Evolutionary conservation across 2,888 invertebrate genomes (phyloP), one percentile per base, ranked within the genome.

Genomic region (Sesia apiformis): DNA sequence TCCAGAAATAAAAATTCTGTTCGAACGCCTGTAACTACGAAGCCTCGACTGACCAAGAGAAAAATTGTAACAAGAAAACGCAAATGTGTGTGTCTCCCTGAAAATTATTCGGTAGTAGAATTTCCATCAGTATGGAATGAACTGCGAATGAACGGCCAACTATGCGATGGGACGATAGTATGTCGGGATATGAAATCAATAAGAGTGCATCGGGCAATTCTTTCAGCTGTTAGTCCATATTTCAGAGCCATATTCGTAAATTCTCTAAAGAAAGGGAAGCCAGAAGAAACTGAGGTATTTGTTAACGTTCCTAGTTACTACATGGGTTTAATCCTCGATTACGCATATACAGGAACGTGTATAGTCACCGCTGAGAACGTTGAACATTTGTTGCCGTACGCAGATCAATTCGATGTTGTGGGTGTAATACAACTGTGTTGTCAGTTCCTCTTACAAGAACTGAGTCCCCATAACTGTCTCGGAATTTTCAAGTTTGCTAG

Each of bases 161-260:
- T 93, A 52, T 95, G 94, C 78, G 95, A 95, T 80, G 94, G 94
- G 38, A 80, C 89, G 38, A 92, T 95, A 55, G 84, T 90, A 61
- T 93, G 93, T 73, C 90, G 88, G 56, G 92, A 92, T 66, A 91
- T 91, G 66, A 86, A 88, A 69, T 79, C 91, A 52, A 93, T 93
- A 69, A 88, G 90, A 62, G 90, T 94, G 52, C 94, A 95, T 69
- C 89, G 94, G 57, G 93, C 92, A 8, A 93, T 95, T 63, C 81
- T 95, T 54, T 93, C 94, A 40, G 93, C 93, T 40, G 92, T 92
- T 51, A 94, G 94, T 81, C 93, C 94, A 38, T 94, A 94, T 79
- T 94, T 95, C 77, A 92, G 91, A 80, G 93, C 93, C 0, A 88
- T 93, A 61, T 94, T 94, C 77, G 92, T 93, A 55, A 94, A 93